phyloP scores from a whole-genome alignment of 1,140 invertebrate species.

The Atta cephalotes region DNA sequence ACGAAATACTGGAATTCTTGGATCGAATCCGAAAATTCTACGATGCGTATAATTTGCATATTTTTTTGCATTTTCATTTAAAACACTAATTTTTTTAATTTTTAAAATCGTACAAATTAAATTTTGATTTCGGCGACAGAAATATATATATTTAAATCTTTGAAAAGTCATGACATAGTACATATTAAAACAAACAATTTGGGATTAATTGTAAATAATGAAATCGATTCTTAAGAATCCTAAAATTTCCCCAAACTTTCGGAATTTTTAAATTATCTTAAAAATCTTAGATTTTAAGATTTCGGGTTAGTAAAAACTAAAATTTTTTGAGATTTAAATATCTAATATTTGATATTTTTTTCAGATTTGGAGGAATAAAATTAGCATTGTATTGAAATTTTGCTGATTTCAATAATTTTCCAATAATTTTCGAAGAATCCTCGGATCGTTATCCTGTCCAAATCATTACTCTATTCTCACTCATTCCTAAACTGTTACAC shows the following conservation, averaged over 20 bases:
- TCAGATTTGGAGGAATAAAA: background rate
- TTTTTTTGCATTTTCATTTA: background rate
- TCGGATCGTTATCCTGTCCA: conserved; percentile 22
- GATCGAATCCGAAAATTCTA: conserved; percentile 49
- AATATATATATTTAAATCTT: background rate
- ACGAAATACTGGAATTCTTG: conserved; percentile 12
- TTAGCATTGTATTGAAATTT: background rate
- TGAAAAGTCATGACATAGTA: background rate
- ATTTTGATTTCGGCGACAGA: background rate
- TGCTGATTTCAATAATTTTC: background rate
- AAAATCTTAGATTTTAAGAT: background rate
- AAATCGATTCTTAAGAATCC: conserved; percentile 3
- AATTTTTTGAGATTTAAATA: conserved; percentile 3
- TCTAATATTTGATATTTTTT: background rate
- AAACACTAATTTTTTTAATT: conserved; percentile 5
- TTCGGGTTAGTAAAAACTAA: background rate
- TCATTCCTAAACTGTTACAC: conserved; percentile 22
- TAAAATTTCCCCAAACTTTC: background rate
- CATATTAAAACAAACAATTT: background rate
- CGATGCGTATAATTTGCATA: background rate
- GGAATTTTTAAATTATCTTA: background rate
- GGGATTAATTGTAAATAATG: background rate
- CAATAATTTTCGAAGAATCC: conserved; percentile 11
- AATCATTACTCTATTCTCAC: conserved; percentile 21
- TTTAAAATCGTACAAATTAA: background rate